These are phyloP conservation scores for Melanotaenia boesemani DNA, from an alignment of 2,797 vertebrate species.

Conservation along the genomic window DNA sequence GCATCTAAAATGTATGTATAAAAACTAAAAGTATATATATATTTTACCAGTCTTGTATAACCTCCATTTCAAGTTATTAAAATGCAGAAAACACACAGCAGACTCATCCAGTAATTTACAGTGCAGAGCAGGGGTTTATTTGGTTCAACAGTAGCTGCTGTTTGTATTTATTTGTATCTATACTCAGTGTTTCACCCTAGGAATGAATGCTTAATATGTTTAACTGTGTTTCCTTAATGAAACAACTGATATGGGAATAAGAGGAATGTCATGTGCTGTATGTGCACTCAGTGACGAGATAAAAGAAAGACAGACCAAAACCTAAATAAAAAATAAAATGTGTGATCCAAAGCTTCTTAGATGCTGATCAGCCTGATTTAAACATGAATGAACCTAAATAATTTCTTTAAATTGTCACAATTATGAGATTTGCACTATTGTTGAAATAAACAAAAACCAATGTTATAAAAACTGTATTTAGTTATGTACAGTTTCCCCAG, in stretches of 20 bases:
- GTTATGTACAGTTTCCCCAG: no score
- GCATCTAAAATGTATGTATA: neutral
- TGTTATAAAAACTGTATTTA: no score
- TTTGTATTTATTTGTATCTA: conserved; percentile 29
- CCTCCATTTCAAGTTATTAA: conserved; percentile 1
- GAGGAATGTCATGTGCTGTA: conserved; percentile 13
- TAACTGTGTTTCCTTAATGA: conserved; percentile 6
- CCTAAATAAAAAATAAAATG: no score
- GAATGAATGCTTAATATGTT: conserved; percentile 8
- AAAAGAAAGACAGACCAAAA: neutral
- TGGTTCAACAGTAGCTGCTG: conserved; percentile 22
- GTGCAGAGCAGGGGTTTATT: conserved; percentile 5
- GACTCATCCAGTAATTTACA: conserved; percentile 29
- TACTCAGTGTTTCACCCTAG: conserved; percentile 1
- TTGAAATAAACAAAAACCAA: no score
- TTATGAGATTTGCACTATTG: no score
- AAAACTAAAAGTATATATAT: neutral
- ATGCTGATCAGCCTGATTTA: no score
- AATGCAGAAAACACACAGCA: neutral
- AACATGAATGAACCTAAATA: no score
- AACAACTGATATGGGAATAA: conserved; percentile 19
- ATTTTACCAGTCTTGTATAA: conserved; percentile 1
- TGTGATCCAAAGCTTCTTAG: no score
- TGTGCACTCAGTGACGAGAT: conserved; percentile 15
- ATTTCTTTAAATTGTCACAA: no score